Base-by-base conservation (phyloP, 2,113 vertebrate genomes). In the Prinia subflava region DNA sequence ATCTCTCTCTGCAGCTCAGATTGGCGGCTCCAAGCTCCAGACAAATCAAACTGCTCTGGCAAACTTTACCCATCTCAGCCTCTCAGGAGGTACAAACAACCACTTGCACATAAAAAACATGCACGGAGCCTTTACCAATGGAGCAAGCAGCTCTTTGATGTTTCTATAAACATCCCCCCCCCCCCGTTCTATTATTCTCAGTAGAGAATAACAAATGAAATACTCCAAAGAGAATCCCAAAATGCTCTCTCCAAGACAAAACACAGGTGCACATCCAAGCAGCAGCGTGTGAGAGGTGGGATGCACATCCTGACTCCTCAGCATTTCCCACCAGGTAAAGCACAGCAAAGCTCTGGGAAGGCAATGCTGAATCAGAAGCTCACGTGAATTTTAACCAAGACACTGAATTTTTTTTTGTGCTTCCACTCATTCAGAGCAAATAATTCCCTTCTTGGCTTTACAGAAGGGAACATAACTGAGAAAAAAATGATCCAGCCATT, bases 401-500 rank as follows among this genome's bases (percentile, higher is more conserved):
- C 25, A 37, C 42, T 42, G 49, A 33, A 59, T 94, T 64, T 37
- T 20, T 63, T 94, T 64, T 37, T 20, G 27, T 71, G 68, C 50
- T 84, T 77, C 89, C 88, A 5, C 55, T 95, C 93, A 96, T 96
- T 97, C 92, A 96, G 46, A 93, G 86, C 89, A 90, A 96, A 87
- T 84, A 67, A 94, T 78, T 94, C 76, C 55, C 68, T 94, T 90
- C 65, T 59, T 74, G 47, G 46, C 56, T 88, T 94, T 85, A 79
- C 41, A 83, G 83, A 79, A 76, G 39, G 47, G 93, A 94, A 85
- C 5, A 16, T 77, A 95, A 79, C 60, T 55, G 47, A 85, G 67
- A 87, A 96, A 94, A 93, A 94, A 92, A 90, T 47, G 49, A 91
- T 65, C 75, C 87, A 96, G 83, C 92, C 95, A 97, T 96, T 96